Evolutionary conservation across 2,888 invertebrate species (phyloP), one percentile per base, ranked within the genome.

Genomic region (Athalia circularis): DNA sequence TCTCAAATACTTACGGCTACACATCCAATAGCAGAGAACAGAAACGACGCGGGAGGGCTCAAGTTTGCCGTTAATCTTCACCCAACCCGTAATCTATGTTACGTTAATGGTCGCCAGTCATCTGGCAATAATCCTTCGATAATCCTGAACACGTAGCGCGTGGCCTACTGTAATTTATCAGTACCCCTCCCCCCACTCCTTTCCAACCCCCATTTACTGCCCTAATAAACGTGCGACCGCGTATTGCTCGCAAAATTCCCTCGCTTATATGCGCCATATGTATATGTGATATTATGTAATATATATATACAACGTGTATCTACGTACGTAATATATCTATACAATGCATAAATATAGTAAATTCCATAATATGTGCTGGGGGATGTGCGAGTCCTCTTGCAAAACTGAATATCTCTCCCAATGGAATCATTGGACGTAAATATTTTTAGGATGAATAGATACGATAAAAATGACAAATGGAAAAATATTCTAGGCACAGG

Each of bases 91-190:
- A 72, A 72, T 72, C 72, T 72, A 72, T 72, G 72, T 72, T 72
- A 72, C 72, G 72, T 72, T 72, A 72, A 72, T 72, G 72, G 75
- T 75, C 64, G 75, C 62, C 75, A 64, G 64, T 75, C 62, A 75
- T 64, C 62, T 64, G 75, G 75, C 75, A 75, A 75, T 75, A 64
- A 64, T 62, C 64, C 75, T 75, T 75, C 75, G 75, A 75, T 75
- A 75, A 75, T 75, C 75, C 75, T 29, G 64, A 61, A 75, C 75
- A 75, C 75, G 61, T 64, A 75, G 62, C 75, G 72, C 72, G 72
- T 72, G 72, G 72, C 72, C 72, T 59, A 72, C 72, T 72, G 72
- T 72, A 72, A 72, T 72, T 72, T 72, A 72, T 72, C 72, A 72
- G 72, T 13, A 57, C 72, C 72, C 57, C 52, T 7, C n/a, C 57